A percentile compares a stretch with the other conserved stretches of the same genome.
Conservation (phyloP, 2,113 vertebrate genomes). For the Nycticorax nycticorax region DNA sequence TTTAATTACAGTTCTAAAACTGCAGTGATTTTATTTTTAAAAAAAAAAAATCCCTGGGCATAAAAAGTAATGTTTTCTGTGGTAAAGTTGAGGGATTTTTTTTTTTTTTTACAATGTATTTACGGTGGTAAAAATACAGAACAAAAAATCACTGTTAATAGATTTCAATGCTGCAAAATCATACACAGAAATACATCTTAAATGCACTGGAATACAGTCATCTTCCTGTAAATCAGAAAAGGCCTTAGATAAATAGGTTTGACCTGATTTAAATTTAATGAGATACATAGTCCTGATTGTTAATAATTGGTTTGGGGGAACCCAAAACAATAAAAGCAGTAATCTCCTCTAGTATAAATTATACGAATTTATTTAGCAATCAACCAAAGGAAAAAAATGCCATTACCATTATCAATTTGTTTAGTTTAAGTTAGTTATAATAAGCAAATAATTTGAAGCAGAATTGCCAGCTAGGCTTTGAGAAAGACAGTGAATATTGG, state of each 20-base stretch:
- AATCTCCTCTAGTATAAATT: slow-evolving; percentile 49
- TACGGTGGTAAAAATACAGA: slow-evolving; percentile 17
- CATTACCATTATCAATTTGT: slow-evolving; percentile 34
- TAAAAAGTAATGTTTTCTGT: slow-evolving; percentile 65
- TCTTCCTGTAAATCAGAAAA: slow-evolving; percentile 32
- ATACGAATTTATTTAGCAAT: slow-evolving; percentile 42
- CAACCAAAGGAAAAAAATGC: not conserved
- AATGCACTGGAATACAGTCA: not conserved
- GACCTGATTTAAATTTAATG: slow-evolving; percentile 45
- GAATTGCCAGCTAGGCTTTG: not conserved
- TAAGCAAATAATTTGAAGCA: slow-evolving; percentile 27
- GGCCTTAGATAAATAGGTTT: slow-evolving; percentile 1
- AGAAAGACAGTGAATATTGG: not conserved
- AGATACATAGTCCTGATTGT: slow-evolving; percentile 40
- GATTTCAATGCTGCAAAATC: not conserved
- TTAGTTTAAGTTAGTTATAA: slow-evolving; percentile 2
- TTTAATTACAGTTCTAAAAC: slow-evolving; percentile 76
- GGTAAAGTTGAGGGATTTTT: slow-evolving; percentile 57
- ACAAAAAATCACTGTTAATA: not conserved
- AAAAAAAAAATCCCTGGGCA: slow-evolving; percentile 20
- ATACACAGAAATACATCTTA: not conserved
- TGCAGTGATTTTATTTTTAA: slow-evolving; percentile 61
- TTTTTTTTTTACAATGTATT: slow-evolving; percentile 35
- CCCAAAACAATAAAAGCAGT: slow-evolving; percentile 35
- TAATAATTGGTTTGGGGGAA: slow-evolving; percentile 49